Conservation (phyloP, 1,140 invertebrate genomes). For the Fopius arisanus region DNA sequence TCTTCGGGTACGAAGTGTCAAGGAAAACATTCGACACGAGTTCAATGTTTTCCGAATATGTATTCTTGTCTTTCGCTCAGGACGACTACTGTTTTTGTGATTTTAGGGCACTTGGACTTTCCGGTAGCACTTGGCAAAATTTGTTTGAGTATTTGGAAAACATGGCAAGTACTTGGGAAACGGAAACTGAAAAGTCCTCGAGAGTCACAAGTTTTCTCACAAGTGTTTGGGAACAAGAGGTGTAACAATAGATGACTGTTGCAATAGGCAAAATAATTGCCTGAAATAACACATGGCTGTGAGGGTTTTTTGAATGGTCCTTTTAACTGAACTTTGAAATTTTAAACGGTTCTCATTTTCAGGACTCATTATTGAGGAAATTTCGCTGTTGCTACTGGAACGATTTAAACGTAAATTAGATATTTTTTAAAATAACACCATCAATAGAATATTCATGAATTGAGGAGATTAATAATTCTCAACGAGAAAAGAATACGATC, state of each 20-base stretch:
- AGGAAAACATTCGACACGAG: not conserved
- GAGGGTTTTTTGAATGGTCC: too few species aligned
- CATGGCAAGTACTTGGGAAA: not conserved
- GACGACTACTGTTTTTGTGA: not conserved
- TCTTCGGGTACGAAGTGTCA: not conserved
- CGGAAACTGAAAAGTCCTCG: not conserved
- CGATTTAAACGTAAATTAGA: too few species aligned
- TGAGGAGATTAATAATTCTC: too few species aligned
- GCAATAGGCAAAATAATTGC: not conserved
- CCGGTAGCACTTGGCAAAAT: constrained; percentile 11
- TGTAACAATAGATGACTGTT: not conserved
- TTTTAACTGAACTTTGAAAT: too few species aligned
- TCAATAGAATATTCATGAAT: too few species aligned
- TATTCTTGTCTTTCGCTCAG: not conserved
- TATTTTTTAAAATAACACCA: too few species aligned
- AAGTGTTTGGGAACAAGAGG: not conserved
- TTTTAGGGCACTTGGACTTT: not conserved
- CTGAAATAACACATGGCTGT: not conserved
- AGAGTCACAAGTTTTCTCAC: not conserved
- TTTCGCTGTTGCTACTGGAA: too few species aligned
- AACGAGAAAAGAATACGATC: too few species aligned
- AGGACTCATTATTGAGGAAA: too few species aligned
- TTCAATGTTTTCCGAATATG: not conserved
- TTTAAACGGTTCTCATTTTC: too few species aligned
- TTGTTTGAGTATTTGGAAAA: not conserved